phyloP scores from a whole-genome alignment of 2,113 vertebrate species.

The Dasyornis broadbenti region DNA sequence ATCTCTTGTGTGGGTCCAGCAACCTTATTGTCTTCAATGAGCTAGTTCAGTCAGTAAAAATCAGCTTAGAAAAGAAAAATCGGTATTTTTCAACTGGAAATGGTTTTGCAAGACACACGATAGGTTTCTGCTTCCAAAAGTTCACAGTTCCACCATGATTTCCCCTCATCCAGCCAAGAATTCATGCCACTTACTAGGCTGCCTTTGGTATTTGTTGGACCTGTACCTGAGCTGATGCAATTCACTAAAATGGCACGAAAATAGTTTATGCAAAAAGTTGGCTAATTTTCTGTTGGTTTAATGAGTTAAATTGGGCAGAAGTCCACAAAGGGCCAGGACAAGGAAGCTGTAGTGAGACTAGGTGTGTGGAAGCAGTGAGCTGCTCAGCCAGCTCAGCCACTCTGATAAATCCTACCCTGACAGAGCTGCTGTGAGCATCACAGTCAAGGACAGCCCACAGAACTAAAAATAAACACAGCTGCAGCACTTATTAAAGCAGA shows the following conservation, averaged over 20 bases:
- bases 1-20: not conserved
- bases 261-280: not conserved
- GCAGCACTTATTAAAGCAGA: not conserved
- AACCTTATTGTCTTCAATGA: not conserved
- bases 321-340: not conserved
- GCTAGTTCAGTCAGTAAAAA: not conserved
- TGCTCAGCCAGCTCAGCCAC: not conserved
- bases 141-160: not conserved
- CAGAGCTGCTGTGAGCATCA: not conserved
- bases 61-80: not conserved
- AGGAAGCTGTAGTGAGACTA: not conserved
- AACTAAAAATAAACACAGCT: not conserved
- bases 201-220: not conserved
- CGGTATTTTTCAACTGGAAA: not conserved
- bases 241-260: not conserved
- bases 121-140: not conserved
- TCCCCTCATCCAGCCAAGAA: not conserved
- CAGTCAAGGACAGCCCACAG: not conserved
- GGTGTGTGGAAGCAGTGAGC: not conserved
- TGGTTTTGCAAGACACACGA: not conserved
- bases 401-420: not conserved
- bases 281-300: not conserved
- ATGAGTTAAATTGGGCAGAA: not conserved
- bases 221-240: not conserved
- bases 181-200: accelerated